Conservation (phyloP, 1,140 invertebrate species). For the Anagrus nilaparvatae region DNA sequence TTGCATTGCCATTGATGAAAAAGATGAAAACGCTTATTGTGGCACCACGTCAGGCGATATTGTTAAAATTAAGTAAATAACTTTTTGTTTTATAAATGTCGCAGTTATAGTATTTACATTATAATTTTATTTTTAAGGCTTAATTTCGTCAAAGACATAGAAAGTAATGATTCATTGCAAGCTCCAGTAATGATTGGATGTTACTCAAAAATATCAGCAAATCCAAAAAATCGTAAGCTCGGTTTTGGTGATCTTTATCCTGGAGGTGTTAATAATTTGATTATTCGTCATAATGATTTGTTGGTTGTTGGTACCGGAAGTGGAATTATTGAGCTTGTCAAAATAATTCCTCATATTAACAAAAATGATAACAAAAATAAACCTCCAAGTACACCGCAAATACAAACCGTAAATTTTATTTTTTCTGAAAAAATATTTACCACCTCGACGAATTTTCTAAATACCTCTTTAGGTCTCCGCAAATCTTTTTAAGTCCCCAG, state of each 20-base stretch:
- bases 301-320: conserved; percentile 74
- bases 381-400: conserved; percentile 41
- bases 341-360: conserved; percentile 35
- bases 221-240: conserved; percentile 32
- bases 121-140: conserved; percentile 31
- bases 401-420: conserved; percentile 49
- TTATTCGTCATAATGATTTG: conserved; percentile 47
- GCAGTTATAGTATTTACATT: conserved; percentile 8
- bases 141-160: conserved; percentile 51
- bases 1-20: conserved; percentile 50
- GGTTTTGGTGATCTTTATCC: conserved; percentile 40
- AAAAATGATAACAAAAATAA: conserved; percentile 21
- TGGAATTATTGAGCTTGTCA: conserved; percentile 64
- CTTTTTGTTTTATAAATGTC: conserved; percentile 3
- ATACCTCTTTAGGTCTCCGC: no score
- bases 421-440: not conserved
- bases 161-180: conserved; percentile 40
- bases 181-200: conserved; percentile 58
- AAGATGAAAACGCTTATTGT: conserved; percentile 67
- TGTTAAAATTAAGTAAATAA: conserved; percentile 36
- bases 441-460: not conserved
- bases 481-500: no score
- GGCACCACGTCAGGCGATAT: conserved; percentile 74
- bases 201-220: conserved; percentile 48
- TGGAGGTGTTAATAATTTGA: conserved; percentile 55